Evolutionary conservation across 1,140 invertebrate genomes (phyloP).

Genomic region (Drosophila saltans): DNA sequence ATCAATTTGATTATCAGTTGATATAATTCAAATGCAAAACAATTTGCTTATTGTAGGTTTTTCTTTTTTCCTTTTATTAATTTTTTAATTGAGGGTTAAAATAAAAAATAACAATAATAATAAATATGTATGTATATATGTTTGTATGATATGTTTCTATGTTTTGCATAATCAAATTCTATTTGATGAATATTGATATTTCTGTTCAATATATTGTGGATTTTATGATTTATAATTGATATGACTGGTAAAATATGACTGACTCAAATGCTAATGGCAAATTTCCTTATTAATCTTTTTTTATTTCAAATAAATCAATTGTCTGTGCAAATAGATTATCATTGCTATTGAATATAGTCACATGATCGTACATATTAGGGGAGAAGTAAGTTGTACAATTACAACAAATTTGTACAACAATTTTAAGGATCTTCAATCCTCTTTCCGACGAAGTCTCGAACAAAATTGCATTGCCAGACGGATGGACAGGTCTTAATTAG

Average conservation of each 20-base stretch:
- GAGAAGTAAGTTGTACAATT: too few species aligned
- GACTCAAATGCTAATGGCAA: neutral
- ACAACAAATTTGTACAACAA: too few species aligned
- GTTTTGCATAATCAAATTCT: constrained; percentile 21
- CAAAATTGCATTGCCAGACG: too few species aligned
- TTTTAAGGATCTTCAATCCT: too few species aligned
- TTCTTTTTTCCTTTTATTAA: neutral
- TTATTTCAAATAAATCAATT: too few species aligned
- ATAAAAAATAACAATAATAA: neutral
- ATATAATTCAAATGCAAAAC: constrained; percentile 29
- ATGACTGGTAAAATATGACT: neutral
- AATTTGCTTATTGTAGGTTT: constrained; percentile 16
- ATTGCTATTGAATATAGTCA: too few species aligned
- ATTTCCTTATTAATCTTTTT: neutral
- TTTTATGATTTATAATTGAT: constrained; percentile 13
- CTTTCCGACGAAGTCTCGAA: too few species aligned
- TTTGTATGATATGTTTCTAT: neutral
- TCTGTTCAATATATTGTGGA: neutral
- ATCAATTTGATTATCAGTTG: constrained; percentile 37
- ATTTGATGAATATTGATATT: constrained; percentile 14
- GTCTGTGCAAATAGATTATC: too few species aligned
- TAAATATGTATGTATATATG: neutral
- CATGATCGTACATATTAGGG: too few species aligned
- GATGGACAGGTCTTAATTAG: too few species aligned
- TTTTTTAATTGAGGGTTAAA: neutral